phyloP scores from a whole-genome alignment of 30 jellyfish, hydroid and myxozoan genomes.

The Cassiopea xamachana region DNA sequence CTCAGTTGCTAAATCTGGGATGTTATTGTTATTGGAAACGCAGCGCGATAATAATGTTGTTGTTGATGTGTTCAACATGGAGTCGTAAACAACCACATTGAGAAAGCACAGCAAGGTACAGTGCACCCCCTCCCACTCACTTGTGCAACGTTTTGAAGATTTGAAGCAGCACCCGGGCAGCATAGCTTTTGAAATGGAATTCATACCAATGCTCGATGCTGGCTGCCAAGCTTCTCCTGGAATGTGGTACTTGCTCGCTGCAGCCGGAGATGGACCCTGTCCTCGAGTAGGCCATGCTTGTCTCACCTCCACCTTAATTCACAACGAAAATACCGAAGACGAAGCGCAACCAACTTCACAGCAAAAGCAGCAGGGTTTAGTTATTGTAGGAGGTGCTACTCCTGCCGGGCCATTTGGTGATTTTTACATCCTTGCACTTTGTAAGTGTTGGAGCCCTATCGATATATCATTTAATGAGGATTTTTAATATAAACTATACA shows the following conservation, averaged over 20 bases:
- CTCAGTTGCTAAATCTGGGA: no score
- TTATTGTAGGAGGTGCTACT: constrained; percentile 74
- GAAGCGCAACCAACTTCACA: neutral
- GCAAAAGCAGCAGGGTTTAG: neutral
- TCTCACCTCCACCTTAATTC: constrained; percentile 1
- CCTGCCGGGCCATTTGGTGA: constrained; percentile 71
- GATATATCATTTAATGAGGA: no score
- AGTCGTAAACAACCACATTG: no score
- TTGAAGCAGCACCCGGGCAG: neutral
- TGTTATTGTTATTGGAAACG: no score
- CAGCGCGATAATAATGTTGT: no score
- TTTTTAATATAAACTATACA: no score
- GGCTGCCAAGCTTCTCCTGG: constrained; percentile 59
- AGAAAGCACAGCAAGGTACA: no score
- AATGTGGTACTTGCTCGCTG: constrained; percentile 61
- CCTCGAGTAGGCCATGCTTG: constrained; percentile 79
- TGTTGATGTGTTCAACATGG: no score
- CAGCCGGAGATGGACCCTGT: constrained; percentile 72
- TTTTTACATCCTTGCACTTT: constrained; percentile 27
- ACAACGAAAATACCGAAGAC: constrained; percentile 9
- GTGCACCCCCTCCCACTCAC: no score
- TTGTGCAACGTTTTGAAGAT: no score
- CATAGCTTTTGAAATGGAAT: constrained; percentile 36
- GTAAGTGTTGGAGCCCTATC: neutral
- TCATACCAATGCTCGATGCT: constrained; percentile 64